Percentiles rank a stretch among this genome's conserved stretches.
Evolutionary conservation across 2,113 vertebrate genomes (phyloP).

Genomic region (Coracopsis vasa): DNA sequence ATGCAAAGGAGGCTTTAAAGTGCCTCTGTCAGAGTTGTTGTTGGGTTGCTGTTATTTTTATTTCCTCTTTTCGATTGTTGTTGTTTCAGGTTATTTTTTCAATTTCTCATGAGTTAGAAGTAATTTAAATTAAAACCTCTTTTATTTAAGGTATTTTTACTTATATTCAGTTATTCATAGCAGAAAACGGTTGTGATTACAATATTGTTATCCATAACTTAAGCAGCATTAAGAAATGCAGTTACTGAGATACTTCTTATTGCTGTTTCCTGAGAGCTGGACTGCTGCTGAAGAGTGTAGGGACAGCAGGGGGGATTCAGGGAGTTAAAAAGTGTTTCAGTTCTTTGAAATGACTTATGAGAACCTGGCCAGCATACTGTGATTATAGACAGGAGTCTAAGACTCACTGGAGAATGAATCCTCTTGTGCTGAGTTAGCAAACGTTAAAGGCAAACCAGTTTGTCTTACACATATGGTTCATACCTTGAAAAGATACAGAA

Average conservation of each 20-base stretch:
- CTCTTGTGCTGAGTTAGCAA: neutral
- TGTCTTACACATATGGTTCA: neutral
- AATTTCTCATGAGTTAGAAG: neutral
- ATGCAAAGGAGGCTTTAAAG: neutral
- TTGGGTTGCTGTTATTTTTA: neutral
- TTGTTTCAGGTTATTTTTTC: neutral
- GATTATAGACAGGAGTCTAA: neutral
- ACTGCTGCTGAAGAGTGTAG: neutral
- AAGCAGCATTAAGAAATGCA: neutral
- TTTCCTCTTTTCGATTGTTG: neutral
- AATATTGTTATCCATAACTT: neutral
- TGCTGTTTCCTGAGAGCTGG: neutral
- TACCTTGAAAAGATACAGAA: neutral
- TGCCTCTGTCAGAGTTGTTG: neutral
- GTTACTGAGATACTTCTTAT: neutral
- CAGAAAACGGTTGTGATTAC: neutral
- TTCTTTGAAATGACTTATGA: neutral
- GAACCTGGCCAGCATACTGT: rapidly evolving
- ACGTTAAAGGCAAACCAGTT: neutral
- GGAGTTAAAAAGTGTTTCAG: neutral
- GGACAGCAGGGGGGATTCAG: neutral
- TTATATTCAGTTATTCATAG: neutral
- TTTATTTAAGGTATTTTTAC: neutral
- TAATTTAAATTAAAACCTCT: neutral
- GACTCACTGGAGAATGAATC: neutral